Percentiles rank a stretch among this genome's conserved stretches.
Evolutionary conservation across 37 sponge, comb jelly and placozoan species (phyloP).

Genomic region (Corticium candelabrum): DNA sequence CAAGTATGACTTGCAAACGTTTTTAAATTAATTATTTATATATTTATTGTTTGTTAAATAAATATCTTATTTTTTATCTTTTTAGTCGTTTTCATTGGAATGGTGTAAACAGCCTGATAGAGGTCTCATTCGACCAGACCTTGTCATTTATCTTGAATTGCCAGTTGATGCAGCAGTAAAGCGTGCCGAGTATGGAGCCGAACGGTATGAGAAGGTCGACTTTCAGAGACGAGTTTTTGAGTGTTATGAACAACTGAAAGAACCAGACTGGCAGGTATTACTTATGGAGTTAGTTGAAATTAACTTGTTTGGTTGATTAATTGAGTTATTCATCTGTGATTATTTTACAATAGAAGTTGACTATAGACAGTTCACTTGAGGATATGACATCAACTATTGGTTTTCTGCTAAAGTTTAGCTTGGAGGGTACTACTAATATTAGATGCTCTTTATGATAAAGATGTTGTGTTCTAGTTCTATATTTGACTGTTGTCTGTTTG

Average conservation of each 20-base stretch:
- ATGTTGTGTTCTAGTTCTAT: too few species aligned
- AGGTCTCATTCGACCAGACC: conserved; percentile 67
- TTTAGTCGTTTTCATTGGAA: conserved; percentile 17
- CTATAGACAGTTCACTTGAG: too few species aligned
- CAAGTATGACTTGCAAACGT: conserved; percentile 19
- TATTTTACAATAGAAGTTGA: too few species aligned
- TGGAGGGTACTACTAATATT: too few species aligned
- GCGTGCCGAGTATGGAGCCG: conserved; percentile 57
- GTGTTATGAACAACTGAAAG: conserved; percentile 34
- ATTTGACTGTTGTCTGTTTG: too few species aligned
- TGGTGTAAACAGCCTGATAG: conserved; percentile 76
- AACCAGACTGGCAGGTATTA: conserved; percentile 34
- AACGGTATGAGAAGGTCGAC: conserved; percentile 60
- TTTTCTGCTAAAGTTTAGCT: too few species aligned
- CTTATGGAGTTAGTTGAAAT: too few species aligned
- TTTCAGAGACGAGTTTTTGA: conserved; percentile 49
- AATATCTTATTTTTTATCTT: neutral
- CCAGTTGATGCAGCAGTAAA: conserved; percentile 37
- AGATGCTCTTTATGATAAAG: too few species aligned
- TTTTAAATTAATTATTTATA: neutral
- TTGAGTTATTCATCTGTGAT: too few species aligned
- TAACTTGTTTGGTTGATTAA: too few species aligned
- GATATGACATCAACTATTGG: too few species aligned
- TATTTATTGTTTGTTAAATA: neutral
- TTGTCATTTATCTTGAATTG: conserved; percentile 60